phyloP scores from a whole-genome alignment of 2,888 invertebrate genomes.

The Meganola albula region DNA sequence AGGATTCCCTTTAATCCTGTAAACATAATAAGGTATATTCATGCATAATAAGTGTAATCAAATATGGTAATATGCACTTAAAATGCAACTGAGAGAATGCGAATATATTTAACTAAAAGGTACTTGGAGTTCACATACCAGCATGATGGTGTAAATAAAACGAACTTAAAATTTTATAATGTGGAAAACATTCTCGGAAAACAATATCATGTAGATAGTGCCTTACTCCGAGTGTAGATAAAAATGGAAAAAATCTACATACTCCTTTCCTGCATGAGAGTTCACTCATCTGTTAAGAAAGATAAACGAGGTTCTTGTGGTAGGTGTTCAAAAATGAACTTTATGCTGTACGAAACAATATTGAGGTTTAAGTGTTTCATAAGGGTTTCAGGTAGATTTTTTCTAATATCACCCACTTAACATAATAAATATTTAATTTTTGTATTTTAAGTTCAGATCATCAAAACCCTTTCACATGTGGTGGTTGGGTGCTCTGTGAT shows the following conservation, averaged over 20 bases:
- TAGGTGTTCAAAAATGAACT: slow-evolving; percentile 25
- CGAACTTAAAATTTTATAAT: slow-evolving; percentile 31
- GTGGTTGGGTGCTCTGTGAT: no score
- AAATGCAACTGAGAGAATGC: slow-evolving; percentile 5
- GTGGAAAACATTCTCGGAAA: slow-evolving; percentile 36
- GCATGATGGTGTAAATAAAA: slow-evolving; percentile 16
- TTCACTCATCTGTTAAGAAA: slow-evolving; percentile 59
- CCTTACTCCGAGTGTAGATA: slow-evolving; percentile 29
- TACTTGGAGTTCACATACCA: slow-evolving; percentile 13
- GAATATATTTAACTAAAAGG: slow-evolving; percentile 2
- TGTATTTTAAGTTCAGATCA: no score
- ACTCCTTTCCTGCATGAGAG: slow-evolving; percentile 45
- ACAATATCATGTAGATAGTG: slow-evolving; percentile 34
- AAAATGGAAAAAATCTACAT: slow-evolving; percentile 37
- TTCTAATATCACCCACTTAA: no score
- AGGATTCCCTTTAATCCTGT: no score
- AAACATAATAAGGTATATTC: no score
- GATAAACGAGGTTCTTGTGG: slow-evolving; percentile 43
- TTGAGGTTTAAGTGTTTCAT: slow-evolving; percentile 14
- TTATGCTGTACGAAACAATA: slow-evolving; percentile 14
- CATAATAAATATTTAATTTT: no score
- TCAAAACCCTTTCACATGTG: no score
- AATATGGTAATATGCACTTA: slow-evolving; percentile 7
- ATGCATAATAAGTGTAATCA: not conserved
- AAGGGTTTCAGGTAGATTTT: no score